These are phyloP conservation scores for Helicoverpa assulta DNA, from an alignment of 2,888 invertebrate species.

Conservation along the genomic window DNA sequence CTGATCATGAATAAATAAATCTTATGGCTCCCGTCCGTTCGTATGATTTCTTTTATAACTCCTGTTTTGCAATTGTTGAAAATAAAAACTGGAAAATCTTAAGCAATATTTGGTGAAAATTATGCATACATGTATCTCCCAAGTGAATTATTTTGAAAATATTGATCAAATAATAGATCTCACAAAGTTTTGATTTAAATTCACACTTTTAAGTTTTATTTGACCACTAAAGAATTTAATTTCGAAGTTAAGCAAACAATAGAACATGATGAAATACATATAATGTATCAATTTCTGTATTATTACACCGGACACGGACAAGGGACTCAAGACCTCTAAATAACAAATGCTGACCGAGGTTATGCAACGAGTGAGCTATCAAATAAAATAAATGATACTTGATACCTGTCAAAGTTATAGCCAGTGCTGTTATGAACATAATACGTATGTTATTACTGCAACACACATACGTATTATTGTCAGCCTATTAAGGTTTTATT, in stretches of 20 bases:
- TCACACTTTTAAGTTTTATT: no score
- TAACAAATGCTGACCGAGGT: slow-evolving; percentile 6
- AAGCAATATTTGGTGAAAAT: no score
- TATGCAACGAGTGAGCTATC: slow-evolving; percentile 9
- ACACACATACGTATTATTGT: not conserved
- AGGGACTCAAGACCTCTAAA: not conserved
- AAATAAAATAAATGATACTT: slow-evolving; percentile 31
- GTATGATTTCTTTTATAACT: slow-evolving; percentile 6
- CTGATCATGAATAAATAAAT: slow-evolving; percentile 6
- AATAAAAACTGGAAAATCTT: no score
- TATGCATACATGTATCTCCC: no score
- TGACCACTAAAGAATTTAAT: no score
- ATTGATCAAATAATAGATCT: no score
- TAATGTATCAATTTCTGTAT: no score
- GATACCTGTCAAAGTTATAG: slow-evolving; percentile 47
- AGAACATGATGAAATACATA: not conserved
- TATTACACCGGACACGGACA: not conserved
- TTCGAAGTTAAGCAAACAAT: not conserved
- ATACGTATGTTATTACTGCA: not conserved
- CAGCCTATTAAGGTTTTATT: not conserved
- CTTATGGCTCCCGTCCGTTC: slow-evolving; percentile 1
- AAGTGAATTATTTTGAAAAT: no score
- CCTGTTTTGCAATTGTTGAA: no score
- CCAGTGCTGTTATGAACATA: slow-evolving; percentile 25
- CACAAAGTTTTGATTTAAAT: no score